A percentile compares a stretch with the other conserved stretches of the same genome.
phyloP scores from a whole-genome alignment of 2,113 vertebrate genomes.

The Mormyrus lacerda region DNA sequence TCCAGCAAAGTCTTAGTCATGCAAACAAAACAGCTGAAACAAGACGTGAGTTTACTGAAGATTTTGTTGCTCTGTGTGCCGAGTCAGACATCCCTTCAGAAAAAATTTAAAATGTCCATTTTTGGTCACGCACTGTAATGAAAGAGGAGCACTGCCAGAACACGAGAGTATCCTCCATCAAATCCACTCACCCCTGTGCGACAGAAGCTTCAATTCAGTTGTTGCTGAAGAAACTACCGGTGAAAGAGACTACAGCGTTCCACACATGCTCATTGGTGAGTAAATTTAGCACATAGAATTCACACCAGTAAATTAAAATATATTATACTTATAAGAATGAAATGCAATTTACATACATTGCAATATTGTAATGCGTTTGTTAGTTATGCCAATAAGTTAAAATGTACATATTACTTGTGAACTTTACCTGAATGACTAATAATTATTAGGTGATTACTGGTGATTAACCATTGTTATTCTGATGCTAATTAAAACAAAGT shows the following conservation, averaged over 20 bases:
- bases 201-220: not conserved
- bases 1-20: too few species aligned
- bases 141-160: conserved; percentile 3
- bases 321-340: not conserved
- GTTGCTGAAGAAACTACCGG: not conserved
- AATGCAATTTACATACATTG: not conserved
- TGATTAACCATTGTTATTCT: too few species aligned
- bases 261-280: not conserved
- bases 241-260: not conserved
- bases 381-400: too few species aligned
- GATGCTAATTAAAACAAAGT: not conserved
- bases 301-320: not conserved
- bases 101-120: not conserved
- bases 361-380: too few species aligned
- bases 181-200: not conserved
- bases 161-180: not conserved
- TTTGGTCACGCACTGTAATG: not conserved
- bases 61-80: too few species aligned
- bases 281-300: not conserved
- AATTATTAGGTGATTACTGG: too few species aligned
- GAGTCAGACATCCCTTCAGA: too few species aligned
- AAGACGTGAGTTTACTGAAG: too few species aligned
- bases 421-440: too few species aligned
- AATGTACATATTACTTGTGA: too few species aligned
- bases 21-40: too few species aligned